Evolutionary conservation across 2,113 vertebrate genomes (phyloP).

Genomic region (Leuciscus idus): DNA sequence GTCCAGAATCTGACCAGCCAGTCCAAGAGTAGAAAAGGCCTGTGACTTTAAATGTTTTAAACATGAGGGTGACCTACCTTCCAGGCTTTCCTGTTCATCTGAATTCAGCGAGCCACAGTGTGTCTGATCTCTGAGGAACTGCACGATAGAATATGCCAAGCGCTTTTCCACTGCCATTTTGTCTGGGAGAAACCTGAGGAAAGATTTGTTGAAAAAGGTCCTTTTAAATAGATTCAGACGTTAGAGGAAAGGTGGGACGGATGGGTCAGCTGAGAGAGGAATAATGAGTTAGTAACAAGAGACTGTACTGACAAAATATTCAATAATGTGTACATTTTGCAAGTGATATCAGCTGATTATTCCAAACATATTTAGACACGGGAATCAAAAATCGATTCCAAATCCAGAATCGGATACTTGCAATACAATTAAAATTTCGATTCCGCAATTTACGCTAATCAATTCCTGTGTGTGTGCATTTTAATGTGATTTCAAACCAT

Average conservation of each 20-base stretch:
- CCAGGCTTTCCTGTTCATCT: slow-evolving; percentile 97
- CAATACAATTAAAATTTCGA: too few relatives aligned
- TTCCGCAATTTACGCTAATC: too few relatives aligned
- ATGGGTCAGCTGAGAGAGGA: neutral
- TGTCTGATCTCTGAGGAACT: slow-evolving; percentile 95
- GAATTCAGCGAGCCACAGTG: slow-evolving; percentile 87
- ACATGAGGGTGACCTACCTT: slow-evolving; percentile 79
- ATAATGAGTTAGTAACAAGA: neutral
- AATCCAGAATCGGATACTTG: too few relatives aligned
- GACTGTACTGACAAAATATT: neutral
- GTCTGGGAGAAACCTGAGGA: slow-evolving; percentile 54
- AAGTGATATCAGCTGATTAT: too few relatives aligned
- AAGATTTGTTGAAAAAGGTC: slow-evolving; percentile 17
- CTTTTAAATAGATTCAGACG: neutral
- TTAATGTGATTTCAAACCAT: too few relatives aligned
- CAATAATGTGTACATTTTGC: neutral
- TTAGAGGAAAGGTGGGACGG: neutral
- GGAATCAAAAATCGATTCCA: too few relatives aligned
- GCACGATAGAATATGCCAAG: slow-evolving; percentile 92
- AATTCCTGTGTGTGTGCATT: too few relatives aligned
- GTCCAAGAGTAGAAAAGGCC: neutral
- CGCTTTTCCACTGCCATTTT: slow-evolving; percentile 95
- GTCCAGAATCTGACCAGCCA: neutral
- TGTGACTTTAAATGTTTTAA: slow-evolving; percentile 17
- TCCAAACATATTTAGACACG: too few relatives aligned